Percentiles rank a stretch among this genome's conserved stretches.
These are phyloP conservation scores for Himalopsyche anomala DNA, from an alignment of 2,888 invertebrate genomes.

Conservation along the genomic window DNA sequence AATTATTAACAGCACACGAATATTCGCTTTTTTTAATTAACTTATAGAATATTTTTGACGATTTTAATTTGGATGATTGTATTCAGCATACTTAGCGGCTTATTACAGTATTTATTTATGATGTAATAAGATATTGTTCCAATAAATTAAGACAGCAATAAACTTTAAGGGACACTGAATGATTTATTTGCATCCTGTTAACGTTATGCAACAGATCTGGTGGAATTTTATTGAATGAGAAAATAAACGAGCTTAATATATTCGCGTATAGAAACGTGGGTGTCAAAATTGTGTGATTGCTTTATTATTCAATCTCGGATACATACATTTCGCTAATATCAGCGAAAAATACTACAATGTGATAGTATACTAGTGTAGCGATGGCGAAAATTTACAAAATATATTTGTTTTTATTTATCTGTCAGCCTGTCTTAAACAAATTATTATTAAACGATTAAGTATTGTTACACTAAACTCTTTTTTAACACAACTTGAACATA, in stretches of 20 bases:
- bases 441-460: too few species aligned
- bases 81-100: neutral
- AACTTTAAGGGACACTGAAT: neutral
- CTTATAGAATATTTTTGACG: too few species aligned
- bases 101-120: neutral
- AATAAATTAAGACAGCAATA: neutral
- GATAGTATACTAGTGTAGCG: too few species aligned
- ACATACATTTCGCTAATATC: neutral
- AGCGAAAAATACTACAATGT: too few species aligned
- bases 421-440: too few species aligned
- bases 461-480: too few species aligned
- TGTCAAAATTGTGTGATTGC: neutral
- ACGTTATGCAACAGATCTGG: neutral
- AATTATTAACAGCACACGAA: too few species aligned
- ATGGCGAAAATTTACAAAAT: too few species aligned
- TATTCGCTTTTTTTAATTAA: too few species aligned
- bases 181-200: conserved; percentile 6
- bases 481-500: too few species aligned
- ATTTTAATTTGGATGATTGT: too few species aligned
- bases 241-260: conserved; percentile 12
- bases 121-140: neutral
- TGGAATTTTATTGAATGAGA: conserved; percentile 16
- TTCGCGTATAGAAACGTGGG: neutral
- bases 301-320: neutral
- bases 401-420: too few species aligned